A percentile compares a stretch with the other conserved stretches of the same genome.
These are phyloP conservation scores for Hydrolagus affinis DNA, from an alignment of 2,113 vertebrate genomes.

Conservation along the genomic window DNA sequence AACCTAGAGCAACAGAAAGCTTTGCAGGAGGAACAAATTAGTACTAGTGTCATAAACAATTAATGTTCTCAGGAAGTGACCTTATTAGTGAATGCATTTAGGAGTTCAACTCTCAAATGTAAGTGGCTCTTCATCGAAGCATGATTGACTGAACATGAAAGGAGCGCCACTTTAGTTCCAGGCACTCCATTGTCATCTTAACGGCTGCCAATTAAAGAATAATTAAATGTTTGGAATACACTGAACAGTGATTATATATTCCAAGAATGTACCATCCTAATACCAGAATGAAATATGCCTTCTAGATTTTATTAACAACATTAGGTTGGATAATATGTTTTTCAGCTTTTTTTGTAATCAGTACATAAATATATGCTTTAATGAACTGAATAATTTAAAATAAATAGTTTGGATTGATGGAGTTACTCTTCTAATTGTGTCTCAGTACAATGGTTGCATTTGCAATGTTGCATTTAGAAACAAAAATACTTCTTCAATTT, in stretches of 20 bases:
- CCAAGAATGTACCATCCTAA: not conserved
- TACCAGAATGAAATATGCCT: not conserved
- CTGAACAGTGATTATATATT: not conserved
- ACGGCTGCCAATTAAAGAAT: not conserved
- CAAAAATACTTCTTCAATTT: not conserved
- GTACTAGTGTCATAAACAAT: not conserved
- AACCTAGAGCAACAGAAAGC: not conserved
- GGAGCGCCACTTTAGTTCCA: not conserved
- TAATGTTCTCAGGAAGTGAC: not conserved
- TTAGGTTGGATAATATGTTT: not conserved
- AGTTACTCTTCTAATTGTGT: not conserved
- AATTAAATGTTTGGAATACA: not conserved
- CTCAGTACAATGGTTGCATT: not conserved
- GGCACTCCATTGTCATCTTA: not conserved
- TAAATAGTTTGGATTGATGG: too few species aligned
- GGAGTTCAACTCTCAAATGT: not conserved
- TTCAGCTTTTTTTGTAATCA: not conserved
- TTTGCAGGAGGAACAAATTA: not conserved
- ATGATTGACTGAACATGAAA: not conserved
- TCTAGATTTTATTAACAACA: not conserved
- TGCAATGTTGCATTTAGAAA: too few species aligned
- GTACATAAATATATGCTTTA: not conserved
- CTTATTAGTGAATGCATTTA: not conserved
- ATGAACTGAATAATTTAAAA: slow-evolving; percentile 16
- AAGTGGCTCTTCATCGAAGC: not conserved